These are phyloP conservation scores for Crypturellus tataupa DNA, from an alignment of 2,797 vertebrate genomes.

Conservation along the genomic window DNA sequence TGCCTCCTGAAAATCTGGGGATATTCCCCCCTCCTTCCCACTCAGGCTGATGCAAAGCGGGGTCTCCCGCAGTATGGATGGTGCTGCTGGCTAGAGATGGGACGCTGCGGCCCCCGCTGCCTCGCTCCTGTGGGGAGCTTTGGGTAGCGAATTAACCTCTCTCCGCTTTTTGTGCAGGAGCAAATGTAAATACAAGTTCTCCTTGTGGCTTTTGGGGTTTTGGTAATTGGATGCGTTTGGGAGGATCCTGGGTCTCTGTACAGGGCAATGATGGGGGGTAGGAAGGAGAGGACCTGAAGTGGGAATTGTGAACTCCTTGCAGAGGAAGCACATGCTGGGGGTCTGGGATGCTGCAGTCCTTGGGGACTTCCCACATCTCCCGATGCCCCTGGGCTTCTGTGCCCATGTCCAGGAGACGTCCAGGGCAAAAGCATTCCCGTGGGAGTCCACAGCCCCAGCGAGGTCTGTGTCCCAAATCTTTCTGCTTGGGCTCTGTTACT, in stretches of 20 bases:
- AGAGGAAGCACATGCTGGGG: not conserved
- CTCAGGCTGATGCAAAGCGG: not conserved
- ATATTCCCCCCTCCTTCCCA: not conserved
- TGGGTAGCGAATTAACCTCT: not conserved
- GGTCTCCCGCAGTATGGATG: not conserved
- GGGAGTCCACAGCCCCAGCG: not conserved
- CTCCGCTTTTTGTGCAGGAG: not conserved
- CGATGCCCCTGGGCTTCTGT: too few relatives aligned
- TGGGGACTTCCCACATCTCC: rapidly evolving
- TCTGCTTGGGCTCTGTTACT: not conserved
- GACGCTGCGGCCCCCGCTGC: not conserved
- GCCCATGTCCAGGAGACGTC: too few relatives aligned
- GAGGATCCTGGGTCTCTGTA: rapidly evolving
- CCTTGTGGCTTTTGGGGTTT: not conserved
- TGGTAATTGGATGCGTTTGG: not conserved
- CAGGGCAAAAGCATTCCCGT: not conserved
- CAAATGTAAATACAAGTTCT: not conserved
- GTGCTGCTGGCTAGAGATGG: not conserved
- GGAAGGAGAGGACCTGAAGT: not conserved
- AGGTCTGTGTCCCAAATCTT: not conserved
- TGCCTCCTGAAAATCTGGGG: not conserved
- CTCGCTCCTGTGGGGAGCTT: not conserved
- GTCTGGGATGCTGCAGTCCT: rapidly evolving
- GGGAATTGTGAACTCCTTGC: not conserved
- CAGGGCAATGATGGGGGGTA: not conserved